Evolutionary conservation across 1,140 invertebrate species (phyloP), one percentile per base, ranked within the genome.

Genomic region (Hetaerina americana): DNA sequence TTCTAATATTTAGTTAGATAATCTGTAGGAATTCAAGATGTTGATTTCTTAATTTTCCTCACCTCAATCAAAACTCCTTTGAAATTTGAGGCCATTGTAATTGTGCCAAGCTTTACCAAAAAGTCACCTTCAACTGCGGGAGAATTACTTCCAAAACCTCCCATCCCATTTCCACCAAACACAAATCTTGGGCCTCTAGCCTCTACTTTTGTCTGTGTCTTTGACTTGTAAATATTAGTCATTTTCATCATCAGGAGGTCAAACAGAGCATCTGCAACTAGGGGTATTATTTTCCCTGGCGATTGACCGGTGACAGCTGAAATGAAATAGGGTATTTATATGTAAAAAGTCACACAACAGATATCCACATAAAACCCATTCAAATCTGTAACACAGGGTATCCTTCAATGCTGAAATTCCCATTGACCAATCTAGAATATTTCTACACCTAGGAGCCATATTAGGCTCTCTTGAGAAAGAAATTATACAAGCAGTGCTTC

Each of bases 61-160:
- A 94, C 94, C 86, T 97, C 95, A 68, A 98, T 88, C 0, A 98
- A 83, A 71, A 98, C 89, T 15, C 95, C 96, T 83, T 97, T 97
- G 79, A 97, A 96, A 78, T 91, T 95, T 71, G 94, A 90, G 80
- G 90, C 93, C 84, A 97, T 92, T 10, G 92, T 92, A 1, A 98
- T 95, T 68, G 89, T 93, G 26, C 96, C 96, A 1, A 98, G 84
- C 82, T 98, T 98, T 5, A 98, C 90, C 75, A 94, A 88, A 81
- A 99, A 98, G 80, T 99, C 96, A 0, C 90, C 92, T 80, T 81
- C 25, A 5, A 57, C 40, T 5, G 40, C 40, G 15, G 40, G 40
- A 57, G 40, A 57, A 12, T 57, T 57, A n/a, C 40, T 57, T 18
- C 40, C 40, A 57, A 57, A 57, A 57, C 40, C 40, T 18, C 40